phyloP scores from a whole-genome alignment of 2,113 vertebrate species.

The Proteles cristata region DNA sequence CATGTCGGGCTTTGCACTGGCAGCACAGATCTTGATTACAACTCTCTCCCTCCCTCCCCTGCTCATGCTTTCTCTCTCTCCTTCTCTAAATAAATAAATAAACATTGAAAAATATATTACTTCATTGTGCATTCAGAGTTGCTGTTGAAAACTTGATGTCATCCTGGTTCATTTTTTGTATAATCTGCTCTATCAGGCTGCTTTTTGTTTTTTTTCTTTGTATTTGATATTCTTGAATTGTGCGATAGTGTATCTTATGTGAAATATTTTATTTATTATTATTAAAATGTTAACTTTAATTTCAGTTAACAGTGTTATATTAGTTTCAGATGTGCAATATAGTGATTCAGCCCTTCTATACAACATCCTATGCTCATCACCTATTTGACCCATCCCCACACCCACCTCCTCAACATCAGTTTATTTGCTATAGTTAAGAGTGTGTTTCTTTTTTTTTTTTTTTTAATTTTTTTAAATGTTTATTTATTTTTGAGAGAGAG shows the following conservation, averaged over 20 bases:
- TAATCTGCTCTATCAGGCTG: background rate
- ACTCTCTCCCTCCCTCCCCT: too few species aligned
- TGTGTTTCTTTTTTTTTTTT: background rate
- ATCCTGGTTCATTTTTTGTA: background rate
- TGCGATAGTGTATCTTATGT: background rate
- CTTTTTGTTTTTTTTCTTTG: background rate
- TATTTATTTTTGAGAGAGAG: too few species aligned
- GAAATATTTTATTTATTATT: background rate
- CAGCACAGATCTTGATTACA: too few species aligned
- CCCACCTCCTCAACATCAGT: background rate
- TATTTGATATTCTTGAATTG: constrained; percentile 9
- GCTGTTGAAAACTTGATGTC: constrained; percentile 23
- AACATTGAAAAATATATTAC: background rate
- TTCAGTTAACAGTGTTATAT: background rate
- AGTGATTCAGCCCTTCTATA: background rate
- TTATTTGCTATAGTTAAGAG: background rate
- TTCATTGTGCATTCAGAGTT: background rate
- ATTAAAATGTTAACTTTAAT: background rate
- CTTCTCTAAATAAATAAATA: too few species aligned
- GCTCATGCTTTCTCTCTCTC: too few species aligned
- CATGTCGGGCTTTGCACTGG: too few species aligned
- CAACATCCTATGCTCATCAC: background rate
- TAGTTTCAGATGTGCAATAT: background rate
- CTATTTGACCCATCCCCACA: background rate
- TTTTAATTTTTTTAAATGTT: too few species aligned